These are phyloP conservation scores for Orchestes rusci DNA, from an alignment of 2,888 invertebrate genomes.

Conservation along the genomic window DNA sequence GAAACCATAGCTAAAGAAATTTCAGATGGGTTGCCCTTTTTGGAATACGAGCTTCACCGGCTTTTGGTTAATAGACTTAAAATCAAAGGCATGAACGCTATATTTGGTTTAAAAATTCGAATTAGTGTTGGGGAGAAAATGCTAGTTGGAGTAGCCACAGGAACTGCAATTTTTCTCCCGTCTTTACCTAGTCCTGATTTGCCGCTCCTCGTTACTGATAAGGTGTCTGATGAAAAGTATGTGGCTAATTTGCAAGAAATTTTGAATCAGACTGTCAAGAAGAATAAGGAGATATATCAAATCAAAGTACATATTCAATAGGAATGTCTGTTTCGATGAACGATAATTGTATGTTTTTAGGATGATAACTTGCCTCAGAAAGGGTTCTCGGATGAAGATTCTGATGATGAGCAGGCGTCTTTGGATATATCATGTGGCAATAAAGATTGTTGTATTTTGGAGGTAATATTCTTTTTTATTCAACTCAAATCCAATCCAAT, in stretches of 20 bases:
- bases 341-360: constrained; percentile 25
- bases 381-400: constrained; percentile 55
- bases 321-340: background rate
- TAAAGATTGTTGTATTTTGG: constrained; percentile 74
- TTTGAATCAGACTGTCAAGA: constrained; percentile 61
- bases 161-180: constrained; percentile 73
- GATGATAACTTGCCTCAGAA: constrained; percentile 38
- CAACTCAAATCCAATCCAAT: background rate
- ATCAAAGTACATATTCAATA: constrained; percentile 9
- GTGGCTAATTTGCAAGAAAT: constrained; percentile 62
- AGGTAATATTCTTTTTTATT: constrained; percentile 51
- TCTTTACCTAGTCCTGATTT: constrained; percentile 70
- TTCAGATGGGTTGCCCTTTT: constrained; percentile 88
- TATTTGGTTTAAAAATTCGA: constrained; percentile 73
- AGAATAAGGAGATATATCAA: constrained; percentile 65
- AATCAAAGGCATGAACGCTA: constrained; percentile 91
- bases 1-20: constrained; percentile 90
- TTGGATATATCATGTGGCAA: constrained; percentile 61
- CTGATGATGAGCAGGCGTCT: constrained; percentile 60
- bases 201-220: constrained; percentile 63
- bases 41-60: constrained; percentile 93
- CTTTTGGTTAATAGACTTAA: constrained; percentile 83
- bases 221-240: constrained; percentile 58
- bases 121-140: constrained; percentile 77
- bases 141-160: constrained; percentile 82